These are phyloP conservation scores for Ommatoiulus sabulosus DNA, from an alignment of 2,888 invertebrate species.

Conservation along the genomic window DNA sequence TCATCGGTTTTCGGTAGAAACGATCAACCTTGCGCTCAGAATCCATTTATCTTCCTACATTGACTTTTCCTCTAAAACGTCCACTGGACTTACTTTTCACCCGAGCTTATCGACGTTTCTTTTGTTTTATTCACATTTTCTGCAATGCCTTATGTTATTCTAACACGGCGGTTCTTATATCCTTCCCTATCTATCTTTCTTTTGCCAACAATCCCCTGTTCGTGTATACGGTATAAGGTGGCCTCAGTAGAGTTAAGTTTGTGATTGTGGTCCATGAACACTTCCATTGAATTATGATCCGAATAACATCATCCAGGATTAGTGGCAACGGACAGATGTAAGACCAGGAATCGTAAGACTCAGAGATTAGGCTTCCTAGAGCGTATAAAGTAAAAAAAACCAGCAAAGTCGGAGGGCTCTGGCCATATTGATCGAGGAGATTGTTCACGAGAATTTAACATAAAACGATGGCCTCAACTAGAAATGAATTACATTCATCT, in stretches of 20 bases:
- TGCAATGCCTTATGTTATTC: not conserved
- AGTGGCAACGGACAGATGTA: conserved; percentile 41
- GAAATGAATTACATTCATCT: not conserved
- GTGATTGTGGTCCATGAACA: conserved; percentile 44
- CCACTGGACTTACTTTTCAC: conserved; percentile 41
- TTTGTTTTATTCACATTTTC: conserved; percentile 47
- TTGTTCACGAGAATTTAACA: not conserved
- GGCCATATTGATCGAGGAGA: not conserved
- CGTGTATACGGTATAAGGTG: not conserved
- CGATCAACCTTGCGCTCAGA: not conserved
- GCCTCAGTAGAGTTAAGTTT: not conserved
- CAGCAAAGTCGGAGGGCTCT: not conserved
- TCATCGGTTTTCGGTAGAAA: not conserved
- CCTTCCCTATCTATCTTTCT: not conserved
- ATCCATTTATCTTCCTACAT: conserved; percentile 36
- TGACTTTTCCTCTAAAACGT: not conserved
- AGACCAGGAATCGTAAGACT: conserved; percentile 12
- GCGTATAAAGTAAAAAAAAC: not conserved
- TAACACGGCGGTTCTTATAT: conserved; percentile 1
- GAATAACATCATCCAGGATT: conserved; percentile 39
- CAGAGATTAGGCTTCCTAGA: conserved; percentile 1
- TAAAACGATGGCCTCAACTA: not conserved
- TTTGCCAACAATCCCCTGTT: not conserved
- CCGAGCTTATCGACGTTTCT: conserved; percentile 20
- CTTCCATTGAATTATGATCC: conserved; percentile 48